These are phyloP conservation scores for Onthophagus sagittarius DNA, from an alignment of 2,888 invertebrate species.

Conservation along the genomic window DNA sequence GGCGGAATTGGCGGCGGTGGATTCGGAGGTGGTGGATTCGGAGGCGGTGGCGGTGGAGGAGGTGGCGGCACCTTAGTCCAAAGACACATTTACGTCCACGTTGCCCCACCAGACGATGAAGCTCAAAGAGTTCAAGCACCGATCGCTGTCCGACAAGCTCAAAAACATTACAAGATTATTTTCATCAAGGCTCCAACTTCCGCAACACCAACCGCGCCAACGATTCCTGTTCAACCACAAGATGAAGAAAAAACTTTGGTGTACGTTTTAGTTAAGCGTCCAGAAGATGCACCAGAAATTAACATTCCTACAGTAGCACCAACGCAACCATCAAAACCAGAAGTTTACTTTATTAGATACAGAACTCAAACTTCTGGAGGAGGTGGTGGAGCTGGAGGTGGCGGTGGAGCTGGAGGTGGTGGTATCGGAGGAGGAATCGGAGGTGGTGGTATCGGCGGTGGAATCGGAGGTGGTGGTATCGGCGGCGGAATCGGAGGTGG, in stretches of 20 bases:
- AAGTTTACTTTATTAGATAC: conserved; percentile 86
- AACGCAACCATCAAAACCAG: conserved; percentile 82
- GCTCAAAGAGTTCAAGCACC: conserved; percentile 60
- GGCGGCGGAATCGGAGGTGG: conserved; percentile 47
- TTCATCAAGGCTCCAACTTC: conserved; percentile 66
- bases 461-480: conserved; percentile 39
- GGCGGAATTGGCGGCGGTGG: conserved; percentile 34
- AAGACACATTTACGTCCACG: conserved; percentile 84
- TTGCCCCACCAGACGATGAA: conserved; percentile 78
- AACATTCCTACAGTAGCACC: conserved; percentile 72
- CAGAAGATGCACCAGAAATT: conserved; percentile 80
- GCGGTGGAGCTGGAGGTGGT: conserved; percentile 47
- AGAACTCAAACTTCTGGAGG: conserved; percentile 63
- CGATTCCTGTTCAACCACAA: conserved; percentile 73
- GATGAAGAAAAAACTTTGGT: conserved; percentile 86
- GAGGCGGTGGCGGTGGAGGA: conserved; percentile 47
- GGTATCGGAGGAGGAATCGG: conserved; percentile 36
- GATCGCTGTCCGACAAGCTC: conserved; percentile 65
- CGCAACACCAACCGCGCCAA: conserved; percentile 71
- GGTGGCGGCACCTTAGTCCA: conserved; percentile 59
- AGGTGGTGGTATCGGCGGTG: conserved; percentile 32
- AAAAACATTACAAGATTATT: conserved; percentile 84
- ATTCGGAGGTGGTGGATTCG: conserved; percentile 40
- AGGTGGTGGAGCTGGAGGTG: conserved; percentile 46
- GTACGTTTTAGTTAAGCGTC: conserved; percentile 84